Conservation (phyloP, 2,888 invertebrate species). For the Callosobruchus maculatus region DNA sequence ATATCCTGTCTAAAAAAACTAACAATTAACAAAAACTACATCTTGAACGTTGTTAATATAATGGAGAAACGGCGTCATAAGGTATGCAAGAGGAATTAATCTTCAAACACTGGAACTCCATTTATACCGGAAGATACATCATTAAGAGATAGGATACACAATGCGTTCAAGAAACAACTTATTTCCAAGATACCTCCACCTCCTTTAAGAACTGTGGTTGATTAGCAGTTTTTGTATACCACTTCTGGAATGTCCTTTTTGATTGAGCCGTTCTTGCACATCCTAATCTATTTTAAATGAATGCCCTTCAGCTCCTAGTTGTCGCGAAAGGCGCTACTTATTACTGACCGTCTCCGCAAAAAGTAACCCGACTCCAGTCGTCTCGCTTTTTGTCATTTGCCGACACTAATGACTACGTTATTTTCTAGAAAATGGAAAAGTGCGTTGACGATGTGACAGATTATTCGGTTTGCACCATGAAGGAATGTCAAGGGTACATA, state of each 20-base stretch:
- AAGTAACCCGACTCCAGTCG: neutral
- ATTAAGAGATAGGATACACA: no score
- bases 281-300: neutral
- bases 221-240: neutral
- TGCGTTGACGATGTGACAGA: neutral
- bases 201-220: no score
- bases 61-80: no score
- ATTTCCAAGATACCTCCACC: no score
- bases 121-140: no score
- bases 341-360: neutral
- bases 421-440: neutral
- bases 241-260: neutral
- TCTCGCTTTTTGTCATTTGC: neutral
- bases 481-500: neutral
- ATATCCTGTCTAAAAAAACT: no score
- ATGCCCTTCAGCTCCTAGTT: neutral
- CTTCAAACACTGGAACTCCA: no score
- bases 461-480: neutral
- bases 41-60: no score
- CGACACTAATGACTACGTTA: neutral
- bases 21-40: no score
- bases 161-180: no score
- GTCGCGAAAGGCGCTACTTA: neutral
- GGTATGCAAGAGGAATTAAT: no score
- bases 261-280: neutral